phyloP scores from a whole-genome alignment of 2,888 invertebrate species.

The Toxonevra muliebris region DNA sequence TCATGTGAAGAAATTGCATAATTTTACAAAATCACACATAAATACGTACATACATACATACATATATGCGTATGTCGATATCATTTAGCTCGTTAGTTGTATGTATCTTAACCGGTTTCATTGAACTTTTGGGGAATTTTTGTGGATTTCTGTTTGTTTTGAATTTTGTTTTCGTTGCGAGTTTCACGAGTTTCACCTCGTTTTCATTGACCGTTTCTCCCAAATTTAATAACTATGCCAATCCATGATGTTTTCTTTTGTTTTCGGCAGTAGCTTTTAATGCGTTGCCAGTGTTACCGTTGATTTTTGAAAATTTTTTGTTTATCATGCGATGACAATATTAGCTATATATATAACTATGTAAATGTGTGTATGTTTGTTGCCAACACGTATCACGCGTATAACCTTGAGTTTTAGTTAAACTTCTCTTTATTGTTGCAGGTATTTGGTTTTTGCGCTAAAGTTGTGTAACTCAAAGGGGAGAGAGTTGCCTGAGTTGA shows the following conservation, averaged over 20 bases:
- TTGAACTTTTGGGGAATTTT: slow-evolving; percentile 42
- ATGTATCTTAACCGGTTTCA: slow-evolving; percentile 45
- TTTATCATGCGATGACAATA: background rate
- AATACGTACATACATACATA: background rate
- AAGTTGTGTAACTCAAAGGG: too few relatives aligned
- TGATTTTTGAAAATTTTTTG: background rate
- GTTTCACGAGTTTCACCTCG: slow-evolving; percentile 18
- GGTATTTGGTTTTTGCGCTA: too few relatives aligned
- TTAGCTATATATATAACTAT: too few relatives aligned
- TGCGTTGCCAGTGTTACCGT: background rate
- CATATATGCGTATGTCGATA: slow-evolving; percentile 9
- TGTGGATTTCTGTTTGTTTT: slow-evolving; percentile 1
- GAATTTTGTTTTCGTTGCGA: background rate
- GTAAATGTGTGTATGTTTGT: too few relatives aligned
- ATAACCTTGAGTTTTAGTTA: too few relatives aligned
- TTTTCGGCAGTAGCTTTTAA: background rate
- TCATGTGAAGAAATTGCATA: background rate
- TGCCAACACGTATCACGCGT: too few relatives aligned
- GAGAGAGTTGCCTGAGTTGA: too few relatives aligned
- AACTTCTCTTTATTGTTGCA: too few relatives aligned
- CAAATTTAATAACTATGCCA: slow-evolving; percentile 19
- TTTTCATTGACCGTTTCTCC: slow-evolving; percentile 1
- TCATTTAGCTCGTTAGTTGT: slow-evolving; percentile 13
- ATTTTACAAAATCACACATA: background rate
- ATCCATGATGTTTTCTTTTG: slow-evolving; percentile 5